Evolutionary conservation across 2,113 vertebrate genomes (phyloP), one percentile per base, ranked within the genome.

Genomic region (Chiloscyllium plagiosum): DNA sequence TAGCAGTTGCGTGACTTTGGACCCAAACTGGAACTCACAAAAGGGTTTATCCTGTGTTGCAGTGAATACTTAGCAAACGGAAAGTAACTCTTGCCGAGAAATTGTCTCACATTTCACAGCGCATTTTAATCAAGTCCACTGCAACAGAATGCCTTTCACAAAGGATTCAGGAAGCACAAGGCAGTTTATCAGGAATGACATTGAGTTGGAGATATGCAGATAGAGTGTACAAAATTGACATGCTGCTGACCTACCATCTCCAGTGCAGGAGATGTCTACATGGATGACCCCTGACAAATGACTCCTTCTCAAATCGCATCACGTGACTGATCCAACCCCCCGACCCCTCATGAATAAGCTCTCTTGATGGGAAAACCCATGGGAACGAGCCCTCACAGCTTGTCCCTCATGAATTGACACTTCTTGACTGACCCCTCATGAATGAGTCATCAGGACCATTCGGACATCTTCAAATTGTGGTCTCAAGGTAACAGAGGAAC

Each of bases 111-210:
- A 92, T n/a, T 92, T 92, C 56, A n/a, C 56, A 61, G 3, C 8
- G 0, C 56, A 33, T 5, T n/a, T 33, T 37, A 66, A 92, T 17
- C 13, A 24, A 6, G 2, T 1, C 33, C 61, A 93, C 37, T 37
- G 19, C 7, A 22, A 93, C n/a, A 37, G 33, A 68, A 68, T 66
- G 56, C 56, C 61, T 93, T 68, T 68, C 10, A 93, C 56, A 93
- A 93, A 19, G 6, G 61, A 42, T 93, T 19, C 37, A 37, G 61
- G n/a, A 33, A 37, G n/a, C 17, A 56, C 47, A 52, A 12, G n/a
- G 26, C 50, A 29, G 86, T 56, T 50, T 89, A 93, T 37, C 61
- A 93, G 89, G 89, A 90, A 93, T n/a, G 89, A 66, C 61, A 66
- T 93, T 93, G 89, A 37, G 61, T 66, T 37, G n/a, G 15, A 20